Base-by-base conservation (phyloP, 2,888 invertebrate species). In the Synergus itoensis region DNA sequence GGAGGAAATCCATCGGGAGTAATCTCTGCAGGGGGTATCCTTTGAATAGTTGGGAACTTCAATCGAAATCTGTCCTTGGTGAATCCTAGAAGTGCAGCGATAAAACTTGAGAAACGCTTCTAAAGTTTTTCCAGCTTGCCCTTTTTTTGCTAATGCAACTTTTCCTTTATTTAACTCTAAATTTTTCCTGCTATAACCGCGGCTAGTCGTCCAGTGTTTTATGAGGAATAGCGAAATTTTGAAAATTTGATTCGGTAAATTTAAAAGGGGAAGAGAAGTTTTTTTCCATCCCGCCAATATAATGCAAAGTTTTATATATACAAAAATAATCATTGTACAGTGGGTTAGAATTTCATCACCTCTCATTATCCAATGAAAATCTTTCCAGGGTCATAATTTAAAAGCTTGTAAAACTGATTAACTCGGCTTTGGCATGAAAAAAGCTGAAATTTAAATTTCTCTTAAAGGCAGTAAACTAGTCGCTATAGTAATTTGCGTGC, bases 1-100 rank as follows among this genome's bases (percentile, higher is more conserved):
- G 79, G 81, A 81, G 83, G 83, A 83, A 82, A 79, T 83, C 83
- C 82, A 79, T 78, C 40, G 82, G 69, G 83, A 82, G 75, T 77
- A 79, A 83, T 80, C 79, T 75, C 83, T 82, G 69, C 41, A 77
- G 80, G 76, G 79, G 77, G 79, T 79, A 79, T 81, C 79, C 80
- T 78, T 76, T 82, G 83, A 82, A 80, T 84, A 79, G 76, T 78
- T 79, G 57, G 60, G 65, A 81, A 82, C 82, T 84, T 79, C 45
- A 79, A 82, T 81, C 81, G 77, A 75, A 81, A 82, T 77, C 77
- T 79, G 79, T 79, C 78, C 77, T 81, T 57, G 69, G 76, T 40
- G 69, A 75, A 53, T 65, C 76, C 64, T 63, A 73, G 73, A 79
- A 81, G 73, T 80, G 77, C 69, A 80, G 79, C 78, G 80, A 83